Evolutionary conservation across 1,140 invertebrate genomes (phyloP).

Genomic region (Harlomillsia oculata): DNA sequence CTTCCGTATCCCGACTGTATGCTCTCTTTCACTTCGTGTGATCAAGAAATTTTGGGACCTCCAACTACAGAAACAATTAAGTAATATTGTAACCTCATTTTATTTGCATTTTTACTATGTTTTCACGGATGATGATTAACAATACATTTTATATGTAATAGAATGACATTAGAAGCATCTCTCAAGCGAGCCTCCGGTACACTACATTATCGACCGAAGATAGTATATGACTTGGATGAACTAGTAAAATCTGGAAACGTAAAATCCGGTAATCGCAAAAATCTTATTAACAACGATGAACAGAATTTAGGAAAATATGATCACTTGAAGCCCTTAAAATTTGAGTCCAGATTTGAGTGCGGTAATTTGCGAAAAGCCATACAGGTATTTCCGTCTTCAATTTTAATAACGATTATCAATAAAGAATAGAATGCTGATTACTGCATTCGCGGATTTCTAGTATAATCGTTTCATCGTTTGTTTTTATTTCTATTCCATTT

Average conservation of each 20-base stretch:
- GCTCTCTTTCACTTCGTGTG: conserved; percentile 46
- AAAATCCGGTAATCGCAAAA: conserved; percentile 18
- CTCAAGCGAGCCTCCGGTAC: conserved; percentile 53
- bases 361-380: conserved; percentile 80
- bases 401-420: too few relatives aligned
- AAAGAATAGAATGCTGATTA: conserved; percentile 6
- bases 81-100: background rate
- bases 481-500: conserved; percentile 28
- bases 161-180: conserved; percentile 49
- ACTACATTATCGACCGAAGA: conserved; percentile 50
- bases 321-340: conserved; percentile 50
- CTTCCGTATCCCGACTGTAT: conserved; percentile 63
- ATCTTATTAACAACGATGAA: conserved; percentile 52
- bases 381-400: conserved; percentile 51
- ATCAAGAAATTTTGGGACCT: conserved; percentile 53
- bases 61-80: background rate
- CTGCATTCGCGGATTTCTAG: background rate
- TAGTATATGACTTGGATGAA: conserved; percentile 65
- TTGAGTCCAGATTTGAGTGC: conserved; percentile 83
- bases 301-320: conserved; percentile 47
- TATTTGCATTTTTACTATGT: background rate
- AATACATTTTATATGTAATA: conserved; percentile 26
- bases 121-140: conserved; percentile 1
- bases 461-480: background rate
- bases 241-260: conserved; percentile 23